Evolutionary conservation across 2,797 vertebrate species (phyloP), one percentile per base, ranked within the genome.

Genomic region (Sebastolobus altivelis): DNA sequence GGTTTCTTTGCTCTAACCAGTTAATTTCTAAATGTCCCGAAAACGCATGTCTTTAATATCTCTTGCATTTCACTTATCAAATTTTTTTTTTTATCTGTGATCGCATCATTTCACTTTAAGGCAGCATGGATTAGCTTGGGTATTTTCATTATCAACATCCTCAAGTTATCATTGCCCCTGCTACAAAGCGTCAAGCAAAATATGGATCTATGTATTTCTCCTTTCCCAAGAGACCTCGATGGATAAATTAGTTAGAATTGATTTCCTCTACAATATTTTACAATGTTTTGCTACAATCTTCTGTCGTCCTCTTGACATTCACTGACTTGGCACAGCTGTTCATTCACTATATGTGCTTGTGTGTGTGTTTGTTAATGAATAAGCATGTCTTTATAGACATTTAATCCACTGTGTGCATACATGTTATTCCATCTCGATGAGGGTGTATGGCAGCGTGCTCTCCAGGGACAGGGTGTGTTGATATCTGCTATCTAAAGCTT

Each of bases 401-500:
- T 5, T 2, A 84, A 59, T 55, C 29, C 60, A 35, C 2, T 54
- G 25, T 68, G 18, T 75, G 63, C 27, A 66, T 76, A 63, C 31
- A 65, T 68, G 62, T 72, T 69, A 68, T 84, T 86, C 58, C 46
- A 84, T 76, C 81, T 81, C 38, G 7, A 12, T 82, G 67, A 81
- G 59, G 16, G 75, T 73, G 22, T 65, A 74, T 85, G 81, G 61
- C 81, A 67, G 59, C 18, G 22, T 54, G 55, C 33, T 81, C 87
- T 85, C 63, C 25, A 60, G 73, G 66, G 80, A 80, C 33, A 7
- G 20, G 67, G 77, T 83, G 56, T 77, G 80, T 71, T 79, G 75
- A 80, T 79, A 72, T 80, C 46, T 78, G 68, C 63, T 72, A 79
- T 88, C 65, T 81, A 40, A 83, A 84, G 75, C 88, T 85, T 85